Percentiles rank a stretch among this genome's conserved stretches.
These are phyloP conservation scores for Alcis repandata DNA, from an alignment of 2,888 invertebrate genomes.

Conservation along the genomic window DNA sequence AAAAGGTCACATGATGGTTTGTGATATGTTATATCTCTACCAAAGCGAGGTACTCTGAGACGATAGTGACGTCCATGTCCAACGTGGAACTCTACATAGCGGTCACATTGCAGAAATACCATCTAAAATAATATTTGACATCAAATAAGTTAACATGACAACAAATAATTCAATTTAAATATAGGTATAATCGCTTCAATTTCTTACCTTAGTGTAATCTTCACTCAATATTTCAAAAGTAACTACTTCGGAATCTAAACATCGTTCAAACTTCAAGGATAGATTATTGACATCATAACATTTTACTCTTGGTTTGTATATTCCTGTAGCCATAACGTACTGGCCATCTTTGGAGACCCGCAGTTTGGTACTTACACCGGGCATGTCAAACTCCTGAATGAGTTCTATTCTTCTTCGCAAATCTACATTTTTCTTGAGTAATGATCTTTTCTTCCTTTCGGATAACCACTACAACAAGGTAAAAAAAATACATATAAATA, in stretches of 20 bases:
- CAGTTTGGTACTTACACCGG: constrained; percentile 95
- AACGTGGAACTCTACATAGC: constrained; percentile 98
- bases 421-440: constrained; percentile 96
- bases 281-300: constrained; percentile 98
- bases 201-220: constrained; percentile 96
- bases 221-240: constrained; percentile 97
- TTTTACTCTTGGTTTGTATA: constrained; percentile 97
- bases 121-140: constrained; percentile 86
- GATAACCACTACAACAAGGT: constrained; percentile 91
- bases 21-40: constrained; percentile 97
- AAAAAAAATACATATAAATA: not conserved
- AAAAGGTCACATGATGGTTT: constrained; percentile 96
- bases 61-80: constrained; percentile 97
- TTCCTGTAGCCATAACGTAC: constrained; percentile 96
- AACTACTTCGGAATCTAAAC: constrained; percentile 98
- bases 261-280: constrained; percentile 98
- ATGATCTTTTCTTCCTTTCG: constrained; percentile 92
- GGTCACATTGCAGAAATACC: constrained; percentile 93
- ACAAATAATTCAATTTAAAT: not conserved
- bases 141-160: not conserved
- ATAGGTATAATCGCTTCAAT: not conserved
- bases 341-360: constrained; percentile 96
- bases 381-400: constrained; percentile 99
- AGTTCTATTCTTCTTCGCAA: constrained; percentile 96
- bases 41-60: constrained; percentile 97